Evolutionary conservation across 2,888 invertebrate species (phyloP), one percentile per base, ranked within the genome.

Genomic region (Caenorhabditis drosophilae): DNA sequence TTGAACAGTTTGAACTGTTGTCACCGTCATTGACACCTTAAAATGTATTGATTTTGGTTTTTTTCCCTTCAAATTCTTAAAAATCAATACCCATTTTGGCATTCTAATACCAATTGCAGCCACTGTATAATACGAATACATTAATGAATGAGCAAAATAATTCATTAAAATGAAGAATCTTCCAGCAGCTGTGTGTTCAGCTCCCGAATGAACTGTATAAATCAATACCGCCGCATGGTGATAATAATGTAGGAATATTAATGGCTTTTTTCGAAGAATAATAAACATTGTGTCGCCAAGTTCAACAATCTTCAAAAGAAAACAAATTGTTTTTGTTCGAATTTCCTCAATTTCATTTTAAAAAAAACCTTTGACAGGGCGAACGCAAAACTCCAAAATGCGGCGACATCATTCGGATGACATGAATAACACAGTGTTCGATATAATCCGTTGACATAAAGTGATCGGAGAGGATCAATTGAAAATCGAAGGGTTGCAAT

Each of bases 41-140:
- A 38, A 34, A 36, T 34, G 2, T 18, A 15, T 16, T 40, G 16
- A 20, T 27, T 26, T 26, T 46, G 23, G 26, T 9, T 7, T 46
- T 26, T 26, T n/a, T 46, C 20, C 41, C 16, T 12, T 16, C 3
- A 26, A 26, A 12, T 46, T 46, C 27, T 27, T 9, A 12, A 26
- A 4, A 16, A 46, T 12, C 25, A 23, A 27, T 53, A 81, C 76
- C 78, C 75, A 78, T 64, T 70, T 84, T 2, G 95, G 94, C 22
- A 73, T 42, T 23, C 77, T 63, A 64, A 84, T 73, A 45, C 83
- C 82, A 64, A 84, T 73, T 1, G 86, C 86, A 36, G 84, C 69
- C n/a, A 86, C 68, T 27, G 85, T 83, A 76, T 86, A 87, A 76
- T 87, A 87, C 0, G 84, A 78, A 77, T 87, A 87, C 87, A 87